Evolutionary conservation across 2,888 invertebrate genomes (phyloP), one percentile per base, ranked within the genome.

Genomic region (Drosophila nr. medialis): DNA sequence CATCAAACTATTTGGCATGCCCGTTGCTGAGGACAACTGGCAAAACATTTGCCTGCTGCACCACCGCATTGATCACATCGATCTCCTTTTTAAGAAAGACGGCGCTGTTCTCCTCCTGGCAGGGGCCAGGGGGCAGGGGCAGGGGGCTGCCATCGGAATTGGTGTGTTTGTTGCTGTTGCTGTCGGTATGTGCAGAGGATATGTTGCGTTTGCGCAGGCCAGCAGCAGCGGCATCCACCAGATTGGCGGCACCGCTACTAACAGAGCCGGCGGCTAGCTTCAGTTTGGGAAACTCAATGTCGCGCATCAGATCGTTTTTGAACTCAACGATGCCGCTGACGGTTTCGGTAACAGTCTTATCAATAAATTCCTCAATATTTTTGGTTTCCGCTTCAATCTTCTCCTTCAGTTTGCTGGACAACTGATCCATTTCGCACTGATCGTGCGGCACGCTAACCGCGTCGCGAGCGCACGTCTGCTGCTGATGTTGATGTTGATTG

Each of bases 321-420:
- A 93, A 91, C 75, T 92, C 93, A 63, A 93, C 93, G 79, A 93
- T 93, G 76, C 93, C 93, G 67, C 91, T 92, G 49, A 93, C 93
- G 74, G 93, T 93, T 64, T 92, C 92, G 51, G 91, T 91, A 62
- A 92, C 93, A 90, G 93, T 93, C 91, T 93, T 93, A 91, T 93
- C 93, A 81, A 93, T 92, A 86, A 93, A 93, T 67, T 93, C 93
- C 86, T 93, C 93, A 89, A 93, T 93, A 80, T 93, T 93, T 75
- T 92, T 91, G 62, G 93, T 92, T 79, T 93, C 93, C 49, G 92
- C 91, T 72, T 92, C 93, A 66, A 93, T 90, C 72, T 93, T 93
- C 72, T 92, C 92, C 81, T 92, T 93, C 8, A 93, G 72, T 64
- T 93, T 92, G 78, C 89, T 92, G 18, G 93, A 92, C 79, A 93